Evolutionary conservation across 1,140 invertebrate genomes (phyloP), one percentile per base, ranked within the genome.

Genomic region (Apocrypta bakeri): DNA sequence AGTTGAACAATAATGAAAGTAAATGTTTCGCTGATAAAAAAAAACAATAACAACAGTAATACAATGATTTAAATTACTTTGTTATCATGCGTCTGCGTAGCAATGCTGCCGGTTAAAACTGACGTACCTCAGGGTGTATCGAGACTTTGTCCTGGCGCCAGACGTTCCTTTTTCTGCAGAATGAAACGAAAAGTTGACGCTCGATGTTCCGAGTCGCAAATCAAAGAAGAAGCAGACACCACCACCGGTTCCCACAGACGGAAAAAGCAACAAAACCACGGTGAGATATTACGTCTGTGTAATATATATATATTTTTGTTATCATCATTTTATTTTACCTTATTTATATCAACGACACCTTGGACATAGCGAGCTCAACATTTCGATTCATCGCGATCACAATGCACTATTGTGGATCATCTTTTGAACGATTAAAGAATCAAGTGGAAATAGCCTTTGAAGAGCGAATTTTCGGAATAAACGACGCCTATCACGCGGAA

Each of bases 101-200:
- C 97, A 11, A 97, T 98, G 96, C 92, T 98, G 85, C 97, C 97
- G 21, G 96, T 98, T 11, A 98, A 98, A 90, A 95, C 96, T 1
- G 97, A 97, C 87, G 92, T 97, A 24, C 95, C 96, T 0, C 95
- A 96, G 82, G 95, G 95, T 56, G 93, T 94, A 1, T 95, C 95
- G 1, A 92, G 95, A 71, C 92, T 98, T 3, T 97, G 96, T 91
- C 96, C 97, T 1, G 98, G 98, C 2, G 96, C 97, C 0, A 92
- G 97, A 27, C 93, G 98, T 31, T 98, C 97, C 0, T 99, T 98
- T 88, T 98, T 98, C 90, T 99, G 97, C 90, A 94, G 97, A 33
- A 98, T 98, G 96, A 98, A 98, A 89, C 95, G 95, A 85, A 96
- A 96, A 91, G 87, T 92, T 6, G 89, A 92, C 56, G 88, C 92